Evolutionary conservation across 2,113 vertebrate genomes (phyloP).

Genomic region (Arizona elegans): DNA sequence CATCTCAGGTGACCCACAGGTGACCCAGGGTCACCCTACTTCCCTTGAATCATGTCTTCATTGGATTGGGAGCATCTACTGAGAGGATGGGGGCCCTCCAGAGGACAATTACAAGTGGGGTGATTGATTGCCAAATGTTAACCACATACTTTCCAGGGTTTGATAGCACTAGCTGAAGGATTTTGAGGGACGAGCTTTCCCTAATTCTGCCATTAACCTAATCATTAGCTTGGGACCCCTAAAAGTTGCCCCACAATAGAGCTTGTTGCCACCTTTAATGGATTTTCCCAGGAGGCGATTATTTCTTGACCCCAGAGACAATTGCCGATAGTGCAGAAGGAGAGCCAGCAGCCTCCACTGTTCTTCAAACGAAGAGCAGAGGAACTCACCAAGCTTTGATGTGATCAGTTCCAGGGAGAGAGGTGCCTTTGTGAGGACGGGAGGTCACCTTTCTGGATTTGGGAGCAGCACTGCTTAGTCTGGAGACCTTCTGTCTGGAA

Average conservation of each 20-base stretch:
- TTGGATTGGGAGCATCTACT: conserved; percentile 30
- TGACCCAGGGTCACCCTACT: not conserved
- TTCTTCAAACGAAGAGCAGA: not conserved
- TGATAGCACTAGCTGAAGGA: not conserved
- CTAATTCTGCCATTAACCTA: conserved; percentile 22
- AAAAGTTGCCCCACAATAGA: conserved; percentile 54
- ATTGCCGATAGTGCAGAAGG: conserved; percentile 4
- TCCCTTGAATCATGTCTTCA: not conserved
- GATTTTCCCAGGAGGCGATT: conserved; percentile 34
- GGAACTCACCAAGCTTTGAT: not conserved
- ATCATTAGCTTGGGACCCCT: conserved; percentile 57
- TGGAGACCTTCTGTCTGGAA: not conserved
- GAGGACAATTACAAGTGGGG: conserved; percentile 31
- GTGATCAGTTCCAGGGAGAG: not conserved
- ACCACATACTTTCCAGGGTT: not conserved
- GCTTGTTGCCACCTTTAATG: conserved; percentile 58
- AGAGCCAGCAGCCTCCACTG: not conserved
- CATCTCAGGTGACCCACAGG: not conserved
- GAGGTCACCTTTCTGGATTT: not conserved
- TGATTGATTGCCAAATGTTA: conserved; percentile 36
- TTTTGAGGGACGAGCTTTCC: conserved; percentile 6
- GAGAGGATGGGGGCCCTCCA: conserved; percentile 33
- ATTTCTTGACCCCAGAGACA: conserved; percentile 36
- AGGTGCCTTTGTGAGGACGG: not conserved
- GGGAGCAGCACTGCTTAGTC: no score